Evolutionary conservation across 2,797 vertebrate species (phyloP).

Genomic region (Periparus ater): DNA sequence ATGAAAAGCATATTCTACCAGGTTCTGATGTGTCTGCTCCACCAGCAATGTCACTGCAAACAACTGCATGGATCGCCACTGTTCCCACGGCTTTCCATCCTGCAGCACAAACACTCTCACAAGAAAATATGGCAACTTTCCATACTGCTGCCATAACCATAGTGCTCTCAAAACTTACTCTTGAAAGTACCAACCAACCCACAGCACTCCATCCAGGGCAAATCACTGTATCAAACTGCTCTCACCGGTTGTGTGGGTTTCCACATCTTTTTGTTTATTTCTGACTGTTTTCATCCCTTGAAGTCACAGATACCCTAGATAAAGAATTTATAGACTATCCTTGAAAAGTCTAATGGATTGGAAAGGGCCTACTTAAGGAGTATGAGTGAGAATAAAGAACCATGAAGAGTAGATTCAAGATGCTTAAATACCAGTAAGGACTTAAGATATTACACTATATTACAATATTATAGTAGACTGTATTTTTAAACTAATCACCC

Average conservation of each 20-base stretch:
- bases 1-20: background rate
- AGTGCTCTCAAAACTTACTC: background rate
- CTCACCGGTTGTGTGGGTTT: background rate
- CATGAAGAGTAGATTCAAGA: fast-evolving
- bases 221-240: background rate
- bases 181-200: background rate
- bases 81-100: fast-evolving
- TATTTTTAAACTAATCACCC: background rate
- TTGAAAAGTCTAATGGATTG: background rate
- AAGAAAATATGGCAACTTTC: background rate
- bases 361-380: background rate
- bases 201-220: background rate
- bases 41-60: fast-evolving
- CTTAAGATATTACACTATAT: background rate
- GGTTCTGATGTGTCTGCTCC: fast-evolving
- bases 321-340: background rate
- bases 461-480: background rate
- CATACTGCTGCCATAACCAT: background rate
- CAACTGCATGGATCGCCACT: background rate
- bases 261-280: background rate
- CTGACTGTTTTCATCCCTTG: background rate
- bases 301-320: background rate
- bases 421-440: background rate
- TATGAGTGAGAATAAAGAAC: background rate
- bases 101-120: background rate